Conservation (phyloP, 2,888 invertebrate genomes). For the Ennomos erosarius region DNA sequence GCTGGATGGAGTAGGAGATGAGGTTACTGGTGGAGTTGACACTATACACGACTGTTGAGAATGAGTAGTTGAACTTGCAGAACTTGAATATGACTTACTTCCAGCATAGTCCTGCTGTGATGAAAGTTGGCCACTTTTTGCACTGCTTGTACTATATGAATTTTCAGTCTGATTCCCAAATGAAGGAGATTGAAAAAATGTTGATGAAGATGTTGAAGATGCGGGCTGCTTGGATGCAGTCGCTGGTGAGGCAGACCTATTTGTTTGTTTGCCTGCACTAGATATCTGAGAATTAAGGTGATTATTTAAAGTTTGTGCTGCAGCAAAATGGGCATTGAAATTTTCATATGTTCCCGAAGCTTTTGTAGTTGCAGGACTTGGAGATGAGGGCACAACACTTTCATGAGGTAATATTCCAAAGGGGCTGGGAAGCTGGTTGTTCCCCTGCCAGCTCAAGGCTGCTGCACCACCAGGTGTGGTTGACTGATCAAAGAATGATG, state of each 20-base stretch:
- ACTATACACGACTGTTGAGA: slow-evolving; percentile 91
- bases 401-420: slow-evolving; percentile 92
- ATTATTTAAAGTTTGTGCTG: slow-evolving; percentile 87
- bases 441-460: slow-evolving; percentile 90
- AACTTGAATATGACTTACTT: slow-evolving; percentile 86
- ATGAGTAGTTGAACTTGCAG: slow-evolving; percentile 84
- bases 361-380: slow-evolving; percentile 86
- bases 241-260: slow-evolving; percentile 84
- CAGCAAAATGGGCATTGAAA: slow-evolving; percentile 89
- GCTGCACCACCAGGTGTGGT: slow-evolving; percentile 79
- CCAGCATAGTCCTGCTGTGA: slow-evolving; percentile 84
- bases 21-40: slow-evolving; percentile 86
- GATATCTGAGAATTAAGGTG: slow-evolving; percentile 88
- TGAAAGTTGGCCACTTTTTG: slow-evolving; percentile 82
- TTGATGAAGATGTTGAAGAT: slow-evolving; percentile 82
- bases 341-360: slow-evolving; percentile 87
- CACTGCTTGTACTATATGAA: slow-evolving; percentile 84
- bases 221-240: slow-evolving; percentile 82
- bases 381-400: slow-evolving; percentile 88
- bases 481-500: slow-evolving; percentile 89
- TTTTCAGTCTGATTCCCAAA: slow-evolving; percentile 86
- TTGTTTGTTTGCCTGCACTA: slow-evolving; percentile 82
- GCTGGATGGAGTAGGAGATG: slow-evolving; percentile 78
- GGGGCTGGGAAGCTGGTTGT: slow-evolving; percentile 88
- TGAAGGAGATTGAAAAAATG: slow-evolving; percentile 88